These are phyloP conservation scores for Phasia obesa DNA, from an alignment of 2,888 invertebrate genomes.

Conservation along the genomic window DNA sequence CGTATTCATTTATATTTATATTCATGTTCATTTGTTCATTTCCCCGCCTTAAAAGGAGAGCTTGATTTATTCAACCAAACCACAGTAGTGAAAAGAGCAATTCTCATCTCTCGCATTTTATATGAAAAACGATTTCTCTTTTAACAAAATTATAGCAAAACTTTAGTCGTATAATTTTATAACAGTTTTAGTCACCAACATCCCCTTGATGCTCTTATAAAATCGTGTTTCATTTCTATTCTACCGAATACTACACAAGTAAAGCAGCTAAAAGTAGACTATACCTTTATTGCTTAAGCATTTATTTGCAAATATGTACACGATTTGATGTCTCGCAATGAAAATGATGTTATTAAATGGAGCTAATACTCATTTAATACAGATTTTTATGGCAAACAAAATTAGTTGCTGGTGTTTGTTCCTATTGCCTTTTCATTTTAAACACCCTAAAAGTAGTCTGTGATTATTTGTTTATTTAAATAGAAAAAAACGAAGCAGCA, in stretches of 20 bases:
- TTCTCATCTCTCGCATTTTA: not conserved
- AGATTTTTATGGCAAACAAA: no score
- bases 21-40: not conserved
- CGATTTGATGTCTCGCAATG: not conserved
- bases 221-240: not conserved
- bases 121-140: not conserved
- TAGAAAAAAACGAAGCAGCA: not conserved
- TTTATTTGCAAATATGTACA: not conserved
- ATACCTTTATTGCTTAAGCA: not conserved
- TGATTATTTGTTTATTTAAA: not conserved
- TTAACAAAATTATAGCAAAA: not conserved
- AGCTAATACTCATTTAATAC: no score
- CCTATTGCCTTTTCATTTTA: not conserved
- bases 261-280: not conserved
- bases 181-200: not conserved
- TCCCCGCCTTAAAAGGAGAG: not conserved
- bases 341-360: not conserved
- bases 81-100: no score
- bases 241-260: not conserved
- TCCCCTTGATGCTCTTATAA: not conserved
- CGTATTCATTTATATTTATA: not conserved
- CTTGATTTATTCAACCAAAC: no score
- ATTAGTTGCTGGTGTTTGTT: slow-evolving; percentile 2
- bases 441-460: slow-evolving; percentile 1
- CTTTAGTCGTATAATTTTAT: not conserved